Percentiles rank a stretch among this genome's conserved stretches.
Conservation (phyloP, 1,140 invertebrate species). For the Sinella curviseta region DNA sequence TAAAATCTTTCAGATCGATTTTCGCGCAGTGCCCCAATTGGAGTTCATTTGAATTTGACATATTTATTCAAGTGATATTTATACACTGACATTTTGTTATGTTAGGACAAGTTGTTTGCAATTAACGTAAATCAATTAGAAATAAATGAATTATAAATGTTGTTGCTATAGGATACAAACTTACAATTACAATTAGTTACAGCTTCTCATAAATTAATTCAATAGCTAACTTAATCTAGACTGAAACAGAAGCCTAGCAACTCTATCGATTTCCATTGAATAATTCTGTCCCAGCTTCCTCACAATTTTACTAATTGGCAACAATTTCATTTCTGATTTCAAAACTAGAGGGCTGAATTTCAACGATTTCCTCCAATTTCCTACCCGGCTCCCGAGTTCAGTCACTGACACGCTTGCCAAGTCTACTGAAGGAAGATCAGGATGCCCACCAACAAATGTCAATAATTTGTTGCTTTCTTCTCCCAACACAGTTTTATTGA, state of each 20-base stretch:
- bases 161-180: no score
- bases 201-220: no score
- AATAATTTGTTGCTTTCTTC: not conserved
- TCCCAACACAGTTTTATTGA: not conserved
- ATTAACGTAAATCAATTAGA: no score
- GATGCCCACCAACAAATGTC: not conserved
- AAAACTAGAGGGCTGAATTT: not conserved
- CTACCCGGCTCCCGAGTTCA: not conserved
- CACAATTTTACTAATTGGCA: slow-evolving; percentile 1
- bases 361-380: not conserved
- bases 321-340: not conserved
- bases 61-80: no score
- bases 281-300: slow-evolving; percentile 2
- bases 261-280: not conserved
- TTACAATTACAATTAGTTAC: no score
- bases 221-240: not conserved
- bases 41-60: no score
- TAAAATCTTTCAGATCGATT: no score
- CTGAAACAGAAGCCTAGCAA: not conserved
- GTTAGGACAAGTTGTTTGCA: no score
- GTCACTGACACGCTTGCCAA: not conserved
- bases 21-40: no score
- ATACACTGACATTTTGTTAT: no score
- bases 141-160: no score
- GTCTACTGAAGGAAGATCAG: not conserved